A percentile compares a stretch with the other conserved stretches of the same genome.
Conservation (phyloP, 2,113 vertebrate species). For the Vimba vimba region DNA sequence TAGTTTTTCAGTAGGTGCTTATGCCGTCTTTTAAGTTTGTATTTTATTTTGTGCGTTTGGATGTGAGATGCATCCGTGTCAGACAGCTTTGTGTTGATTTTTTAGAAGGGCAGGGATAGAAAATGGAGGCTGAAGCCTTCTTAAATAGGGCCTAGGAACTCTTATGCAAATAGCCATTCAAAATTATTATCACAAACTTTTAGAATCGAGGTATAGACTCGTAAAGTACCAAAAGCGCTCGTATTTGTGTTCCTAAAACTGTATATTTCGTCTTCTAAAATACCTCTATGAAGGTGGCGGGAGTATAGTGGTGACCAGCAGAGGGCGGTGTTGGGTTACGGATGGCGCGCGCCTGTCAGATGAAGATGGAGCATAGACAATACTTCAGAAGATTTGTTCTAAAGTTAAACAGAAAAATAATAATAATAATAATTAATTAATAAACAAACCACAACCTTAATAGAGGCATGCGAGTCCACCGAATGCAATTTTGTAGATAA, state of each 20-base stretch:
- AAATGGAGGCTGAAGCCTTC: not conserved
- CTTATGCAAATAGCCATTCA: not conserved
- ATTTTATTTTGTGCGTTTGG: not conserved
- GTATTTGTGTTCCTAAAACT: not conserved
- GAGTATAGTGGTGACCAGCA: conserved; percentile 6
- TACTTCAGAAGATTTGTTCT: not conserved
- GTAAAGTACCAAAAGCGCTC: not conserved
- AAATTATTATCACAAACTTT: not conserved
- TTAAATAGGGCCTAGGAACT: not conserved
- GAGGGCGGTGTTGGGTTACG: conserved; percentile 45
- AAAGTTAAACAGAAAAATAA: not conserved
- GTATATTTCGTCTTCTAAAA: not conserved
- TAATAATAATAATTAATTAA: too few species aligned
- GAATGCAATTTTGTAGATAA: not conserved
- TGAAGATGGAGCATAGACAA: not conserved
- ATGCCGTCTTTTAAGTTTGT: not conserved
- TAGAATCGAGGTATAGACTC: not conserved
- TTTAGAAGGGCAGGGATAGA: not conserved
- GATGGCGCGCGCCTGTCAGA: not conserved
- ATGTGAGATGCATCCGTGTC: not conserved
- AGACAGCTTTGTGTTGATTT: not conserved
- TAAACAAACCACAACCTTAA: not conserved
- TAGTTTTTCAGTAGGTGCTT: not conserved
- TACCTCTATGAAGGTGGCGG: not conserved
- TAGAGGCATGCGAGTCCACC: not conserved